A percentile compares a stretch with the other conserved stretches of the same genome.
phyloP scores from a whole-genome alignment of 2,888 invertebrate species.

The Lepidochitona cinerea region DNA sequence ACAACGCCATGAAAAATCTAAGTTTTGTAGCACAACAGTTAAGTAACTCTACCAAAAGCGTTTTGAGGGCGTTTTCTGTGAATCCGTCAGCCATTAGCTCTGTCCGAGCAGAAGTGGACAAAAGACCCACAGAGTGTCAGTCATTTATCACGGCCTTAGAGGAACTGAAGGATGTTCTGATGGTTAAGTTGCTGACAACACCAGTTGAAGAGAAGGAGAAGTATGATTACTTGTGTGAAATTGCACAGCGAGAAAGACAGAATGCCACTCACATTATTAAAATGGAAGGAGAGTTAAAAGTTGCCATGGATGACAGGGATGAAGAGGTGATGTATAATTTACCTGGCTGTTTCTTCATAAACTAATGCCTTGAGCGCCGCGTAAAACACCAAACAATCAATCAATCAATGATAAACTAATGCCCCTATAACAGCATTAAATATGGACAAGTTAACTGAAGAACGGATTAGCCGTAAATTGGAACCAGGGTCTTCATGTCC shows the following conservation, averaged over 20 bases:
- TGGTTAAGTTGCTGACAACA: conserved; percentile 66
- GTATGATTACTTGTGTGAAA: conserved; percentile 63
- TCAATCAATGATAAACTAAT: no score
- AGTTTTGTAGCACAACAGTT: conserved; percentile 62
- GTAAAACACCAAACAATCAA: no score
- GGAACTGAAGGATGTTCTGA: conserved; percentile 64
- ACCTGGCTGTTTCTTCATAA: no score
- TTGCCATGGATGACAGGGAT: conserved; percentile 66
- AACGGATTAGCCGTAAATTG: no score
- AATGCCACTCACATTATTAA: conserved; percentile 67
- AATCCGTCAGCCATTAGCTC: conserved; percentile 61
- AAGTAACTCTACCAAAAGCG: conserved; percentile 63
- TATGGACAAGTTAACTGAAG: no score
- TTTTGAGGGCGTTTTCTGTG: conserved; percentile 57
- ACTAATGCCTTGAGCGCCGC: no score
- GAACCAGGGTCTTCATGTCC: no score
- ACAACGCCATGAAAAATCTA: conserved; percentile 56
- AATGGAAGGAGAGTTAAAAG: conserved; percentile 64
- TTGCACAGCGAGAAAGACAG: conserved; percentile 62
- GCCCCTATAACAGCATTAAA: no score
- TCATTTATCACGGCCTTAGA: conserved; percentile 49
- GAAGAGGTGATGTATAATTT: conserved; percentile 64
- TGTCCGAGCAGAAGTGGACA: conserved; percentile 40
- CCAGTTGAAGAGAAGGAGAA: conserved; percentile 68
- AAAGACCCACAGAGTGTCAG: conserved; percentile 31